Evolutionary conservation across 2,797 vertebrate species (phyloP).

Genomic region (Bradypodion ventrale): DNA sequence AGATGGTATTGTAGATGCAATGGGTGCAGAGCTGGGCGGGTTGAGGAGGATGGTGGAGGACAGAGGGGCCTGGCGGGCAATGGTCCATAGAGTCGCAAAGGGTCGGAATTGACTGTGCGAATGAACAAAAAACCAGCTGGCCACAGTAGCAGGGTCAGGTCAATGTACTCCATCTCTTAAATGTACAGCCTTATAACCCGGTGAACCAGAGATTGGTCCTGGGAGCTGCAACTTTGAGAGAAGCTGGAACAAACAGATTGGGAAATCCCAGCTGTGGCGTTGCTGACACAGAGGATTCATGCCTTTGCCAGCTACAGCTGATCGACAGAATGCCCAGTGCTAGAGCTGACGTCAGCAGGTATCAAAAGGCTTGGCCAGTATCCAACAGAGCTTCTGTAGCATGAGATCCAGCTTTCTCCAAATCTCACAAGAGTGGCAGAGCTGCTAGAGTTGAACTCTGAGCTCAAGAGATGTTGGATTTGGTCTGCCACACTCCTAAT

Average conservation of each 20-base stretch:
- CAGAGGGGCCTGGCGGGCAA: too few relatives aligned
- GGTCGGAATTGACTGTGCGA: too few relatives aligned
- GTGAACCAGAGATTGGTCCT: neutral
- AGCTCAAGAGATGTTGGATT: neutral
- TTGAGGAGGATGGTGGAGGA: too few relatives aligned
- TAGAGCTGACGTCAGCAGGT: neutral
- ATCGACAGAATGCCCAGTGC: neutral
- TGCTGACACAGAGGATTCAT: neutral
- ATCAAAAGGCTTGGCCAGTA: neutral
- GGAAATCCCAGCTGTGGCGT: neutral
- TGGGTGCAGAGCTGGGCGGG: too few relatives aligned
- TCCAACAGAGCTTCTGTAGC: neutral
- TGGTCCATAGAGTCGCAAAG: too few relatives aligned
- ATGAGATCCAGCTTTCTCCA: neutral
- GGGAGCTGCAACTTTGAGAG: neutral
- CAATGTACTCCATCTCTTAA: neutral
- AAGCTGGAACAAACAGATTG: neutral
- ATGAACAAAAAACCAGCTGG: too few relatives aligned
- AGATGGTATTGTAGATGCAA: too few relatives aligned
- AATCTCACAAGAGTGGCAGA: neutral
- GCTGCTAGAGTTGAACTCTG: neutral
- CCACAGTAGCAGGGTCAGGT: neutral
- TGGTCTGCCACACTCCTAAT: neutral
- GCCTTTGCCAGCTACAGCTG: neutral
- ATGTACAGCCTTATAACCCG: too few relatives aligned